A percentile compares a stretch with the other conserved stretches of the same genome.
Conservation (phyloP, 2,113 vertebrate genomes). For the Upupa epops region DNA sequence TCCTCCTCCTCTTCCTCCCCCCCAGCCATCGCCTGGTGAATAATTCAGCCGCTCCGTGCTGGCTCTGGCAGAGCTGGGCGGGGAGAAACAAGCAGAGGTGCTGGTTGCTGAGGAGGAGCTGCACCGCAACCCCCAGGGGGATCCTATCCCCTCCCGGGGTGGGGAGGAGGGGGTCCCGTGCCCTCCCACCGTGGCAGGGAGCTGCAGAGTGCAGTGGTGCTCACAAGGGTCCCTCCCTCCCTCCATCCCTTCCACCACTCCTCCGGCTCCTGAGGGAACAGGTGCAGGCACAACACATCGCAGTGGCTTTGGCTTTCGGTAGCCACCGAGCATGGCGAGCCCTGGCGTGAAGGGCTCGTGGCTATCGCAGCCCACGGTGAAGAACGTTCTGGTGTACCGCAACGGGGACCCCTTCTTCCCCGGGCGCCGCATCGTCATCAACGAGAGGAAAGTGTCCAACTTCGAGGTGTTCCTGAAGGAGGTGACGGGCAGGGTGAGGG, state of each 20-base stretch:
- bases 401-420: conserved; percentile 94
- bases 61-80: background rate
- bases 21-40: background rate
- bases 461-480: conserved; percentile 93
- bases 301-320: background rate
- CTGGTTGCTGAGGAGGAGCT: conserved; percentile 15
- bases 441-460: conserved; percentile 88
- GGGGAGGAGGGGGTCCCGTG: background rate
- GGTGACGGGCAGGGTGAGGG: conserved; percentile 88
- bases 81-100: too few relatives aligned
- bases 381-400: conserved; percentile 89
- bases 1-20: background rate
- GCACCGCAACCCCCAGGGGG: background rate
- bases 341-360: conserved; percentile 75
- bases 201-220: background rate
- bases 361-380: conserved; percentile 89
- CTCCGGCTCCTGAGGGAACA: background rate
- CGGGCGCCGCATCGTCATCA: conserved; percentile 88
- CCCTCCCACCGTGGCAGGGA: background rate
- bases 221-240: too few relatives aligned
- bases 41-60: background rate
- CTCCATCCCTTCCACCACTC: too few relatives aligned
- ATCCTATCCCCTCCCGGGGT: background rate
- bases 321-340: conserved; percentile 44
- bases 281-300: background rate